phyloP scores from a whole-genome alignment of 2,797 vertebrate species.

The Emydoidea blandingii region DNA sequence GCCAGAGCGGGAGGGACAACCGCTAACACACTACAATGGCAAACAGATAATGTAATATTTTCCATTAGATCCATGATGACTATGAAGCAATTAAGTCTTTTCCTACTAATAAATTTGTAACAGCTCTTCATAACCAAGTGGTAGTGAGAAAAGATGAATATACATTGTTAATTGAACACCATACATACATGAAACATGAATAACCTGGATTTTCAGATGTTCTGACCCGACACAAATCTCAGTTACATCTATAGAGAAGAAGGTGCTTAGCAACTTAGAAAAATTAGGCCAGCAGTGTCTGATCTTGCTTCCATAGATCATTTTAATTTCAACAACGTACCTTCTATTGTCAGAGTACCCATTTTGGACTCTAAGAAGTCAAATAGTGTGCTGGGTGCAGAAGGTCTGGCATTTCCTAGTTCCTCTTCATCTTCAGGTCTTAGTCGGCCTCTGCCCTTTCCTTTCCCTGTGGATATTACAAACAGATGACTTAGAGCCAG shows the following conservation, averaged over 20 bases:
- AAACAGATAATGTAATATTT: not conserved
- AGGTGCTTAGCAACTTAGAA: not conserved
- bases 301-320: not conserved
- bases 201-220: not conserved
- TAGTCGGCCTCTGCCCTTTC: constrained; percentile 90
- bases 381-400: constrained; percentile 97
- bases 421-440: constrained; percentile 93
- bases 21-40: no score
- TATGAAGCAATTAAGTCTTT: not conserved
- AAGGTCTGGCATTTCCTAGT: constrained; percentile 91
- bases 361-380: constrained; percentile 99
- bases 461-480: constrained; percentile 84
- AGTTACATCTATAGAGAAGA: not conserved
- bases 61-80: not conserved
- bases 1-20: no score
- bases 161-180: not conserved
- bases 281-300: not conserved
- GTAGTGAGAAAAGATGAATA: not conserved
- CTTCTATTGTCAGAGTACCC: constrained; percentile 93
- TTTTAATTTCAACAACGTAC: constrained; percentile 77
- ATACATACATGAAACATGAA: not conserved
- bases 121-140: not conserved
- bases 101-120: not conserved
- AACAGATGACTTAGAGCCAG: not conserved
- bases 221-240: not conserved